A percentile compares a stretch with the other conserved stretches of the same genome.
These are phyloP conservation scores for Chymomyza procnemis DNA, from an alignment of 2,888 invertebrate species.

Conservation along the genomic window DNA sequence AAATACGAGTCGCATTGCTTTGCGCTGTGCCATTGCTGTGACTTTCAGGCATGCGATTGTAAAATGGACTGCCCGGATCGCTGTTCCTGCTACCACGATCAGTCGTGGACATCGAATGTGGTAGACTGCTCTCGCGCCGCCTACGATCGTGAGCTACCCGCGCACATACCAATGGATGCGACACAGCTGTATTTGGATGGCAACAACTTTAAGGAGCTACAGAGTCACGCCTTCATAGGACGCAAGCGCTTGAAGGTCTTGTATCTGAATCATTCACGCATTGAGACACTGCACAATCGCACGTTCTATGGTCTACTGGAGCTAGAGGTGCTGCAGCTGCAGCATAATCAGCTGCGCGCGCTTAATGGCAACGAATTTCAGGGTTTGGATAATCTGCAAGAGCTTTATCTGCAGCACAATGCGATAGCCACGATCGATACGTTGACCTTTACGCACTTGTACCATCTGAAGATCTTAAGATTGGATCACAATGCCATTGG, in stretches of 20 bases:
- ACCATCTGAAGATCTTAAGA: conserved; percentile 89
- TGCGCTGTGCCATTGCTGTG: conserved; percentile 96
- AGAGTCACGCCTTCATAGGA: conserved; percentile 95
- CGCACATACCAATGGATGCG: conserved; percentile 95
- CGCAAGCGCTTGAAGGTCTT: conserved; percentile 92
- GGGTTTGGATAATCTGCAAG: conserved; percentile 88
- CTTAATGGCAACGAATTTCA: conserved; percentile 91
- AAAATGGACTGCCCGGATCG: conserved; percentile 96
- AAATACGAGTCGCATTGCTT: conserved; percentile 96
- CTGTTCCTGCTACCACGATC: conserved; percentile 96
- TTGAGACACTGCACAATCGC: conserved; percentile 90
- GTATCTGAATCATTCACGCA: conserved; percentile 92
- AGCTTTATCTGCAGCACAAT: conserved; percentile 93
- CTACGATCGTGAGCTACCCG: conserved; percentile 89
- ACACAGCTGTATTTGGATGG: conserved; percentile 96
- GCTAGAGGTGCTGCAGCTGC: conserved; percentile 89
- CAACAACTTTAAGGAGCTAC: conserved; percentile 91
- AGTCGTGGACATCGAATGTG: conserved; percentile 94
- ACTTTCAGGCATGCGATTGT: conserved; percentile 97
- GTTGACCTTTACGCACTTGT: conserved; percentile 89
- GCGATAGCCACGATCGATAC: conserved; percentile 89
- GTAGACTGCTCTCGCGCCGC: conserved; percentile 92
- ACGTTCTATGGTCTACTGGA: conserved; percentile 93
- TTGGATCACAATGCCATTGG: conserved; percentile 90
- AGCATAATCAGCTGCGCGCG: conserved; percentile 89